Evolutionary conservation across 2,888 invertebrate genomes (phyloP), one percentile per base, ranked within the genome.

Genomic region (Agrochola lota): DNA sequence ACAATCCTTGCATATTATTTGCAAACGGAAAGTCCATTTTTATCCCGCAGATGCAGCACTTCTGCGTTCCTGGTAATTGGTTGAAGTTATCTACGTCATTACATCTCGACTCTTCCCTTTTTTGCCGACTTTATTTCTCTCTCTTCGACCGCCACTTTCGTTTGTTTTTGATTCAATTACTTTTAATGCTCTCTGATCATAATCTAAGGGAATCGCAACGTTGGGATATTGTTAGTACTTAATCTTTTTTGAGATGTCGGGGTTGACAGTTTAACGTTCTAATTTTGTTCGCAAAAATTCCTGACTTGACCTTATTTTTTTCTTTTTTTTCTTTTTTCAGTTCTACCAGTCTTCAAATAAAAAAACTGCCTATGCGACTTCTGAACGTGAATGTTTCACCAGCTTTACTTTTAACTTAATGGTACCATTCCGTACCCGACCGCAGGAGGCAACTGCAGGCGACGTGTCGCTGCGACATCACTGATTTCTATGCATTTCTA

Each of bases 141-240:
- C 94, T 94, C 93, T 93, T 87, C 90, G 89, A 91, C 91, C 90
- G 91, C 92, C 91, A 92, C 94, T 94, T 94, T 93, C 94, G 93
- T 95, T 95, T 95, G 96, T 95, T 95, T 96, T 95, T 94, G 92
- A 95, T 95, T 96, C 95, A 95, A 95, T 95, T 96, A 94, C 93
- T 94, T 95, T 94, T 95, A 95, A 94, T 93, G 92, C 91, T 90
- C 90, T 84, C 86, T 88, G 92, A 92, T 93, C 89, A 91, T 91
- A 93, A 90, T 93, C 92, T 91, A 84, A 81, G 77, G 77, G 87
- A 91, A 90, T 88, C 89, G 91, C 91, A 91, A 87, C 89, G 89
- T 88, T 86, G 87, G 86, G 81, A 90, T 90, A 89, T 91, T 90
- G 88, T 89, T 84, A 87, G 88, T 88, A 87, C 87, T 91, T 90